Base-by-base conservation (phyloP, 2,797 vertebrate species). In the Momotus momota region DNA sequence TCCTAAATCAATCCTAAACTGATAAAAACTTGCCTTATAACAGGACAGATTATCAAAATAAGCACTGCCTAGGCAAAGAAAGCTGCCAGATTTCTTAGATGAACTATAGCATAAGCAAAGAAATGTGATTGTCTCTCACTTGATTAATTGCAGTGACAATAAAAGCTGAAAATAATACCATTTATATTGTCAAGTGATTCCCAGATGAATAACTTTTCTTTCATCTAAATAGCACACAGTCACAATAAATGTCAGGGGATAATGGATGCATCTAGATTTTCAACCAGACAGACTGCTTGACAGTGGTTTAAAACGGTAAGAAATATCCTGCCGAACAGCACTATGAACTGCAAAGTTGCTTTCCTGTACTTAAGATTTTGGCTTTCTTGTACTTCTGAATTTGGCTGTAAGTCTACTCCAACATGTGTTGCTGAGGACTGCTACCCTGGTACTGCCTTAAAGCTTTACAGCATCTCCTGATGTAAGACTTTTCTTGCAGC, bases 121-220 rank as follows among this genome's bases (percentile, higher is more conserved):
- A 38, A 54, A 27, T 20, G 55, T 40, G 52, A 69, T 58, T 81
- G 27, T 17, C 23, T 88, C 31, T 91, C 72, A 48, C 72, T 90
- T 96, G 93, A 96, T 96, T 97, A 97, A 96, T 86, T 94, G 78
- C 93, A 82, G 75, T 72, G 75, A 64, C 91, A 96, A 96, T 70
- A 94, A 91, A 82, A 94, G 49, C 75, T 41, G 40, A 52, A 93
- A 96, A 94, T 72, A 95, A 75, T 58, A 86, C 49, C 75, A 94
- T 92, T 97, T 94, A 88, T 94, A 88, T 77, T 96, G 89, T 93
- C 95, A 96, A 86, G 41, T 85, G 54, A 86, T 87, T 93, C 91
- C 77, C 88, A 80, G 70, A 94, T 78, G 83, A 93, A 75, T 87
- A 96, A 93, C 55, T 91, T 96, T 49, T 92, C 87, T 89, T 94